A percentile compares a stretch with the other conserved stretches of the same genome.
These are phyloP conservation scores for Bombus turneri DNA, from an alignment of 1,140 invertebrate species.

Conservation along the genomic window DNA sequence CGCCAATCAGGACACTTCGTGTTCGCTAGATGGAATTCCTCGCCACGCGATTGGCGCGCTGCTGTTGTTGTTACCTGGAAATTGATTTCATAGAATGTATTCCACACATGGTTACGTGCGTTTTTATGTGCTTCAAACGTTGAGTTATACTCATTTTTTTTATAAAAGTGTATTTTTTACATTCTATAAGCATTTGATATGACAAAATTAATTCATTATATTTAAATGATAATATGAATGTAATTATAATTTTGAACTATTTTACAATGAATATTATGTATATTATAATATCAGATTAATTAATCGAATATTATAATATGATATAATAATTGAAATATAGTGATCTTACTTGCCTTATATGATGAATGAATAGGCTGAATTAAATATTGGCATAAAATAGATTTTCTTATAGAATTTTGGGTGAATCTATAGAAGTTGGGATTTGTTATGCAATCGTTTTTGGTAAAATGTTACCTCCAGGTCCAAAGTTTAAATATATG, in stretches of 20 bases:
- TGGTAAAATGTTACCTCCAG: neutral
- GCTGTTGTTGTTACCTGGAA: neutral
- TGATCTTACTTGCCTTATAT: neutral
- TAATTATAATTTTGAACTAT: neutral
- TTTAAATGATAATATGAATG: neutral
- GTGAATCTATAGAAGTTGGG: neutral
- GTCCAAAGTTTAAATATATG: neutral
- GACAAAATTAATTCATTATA: neutral
- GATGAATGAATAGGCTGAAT: neutral
- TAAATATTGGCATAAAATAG: neutral
- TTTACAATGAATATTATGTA: too few relatives aligned
- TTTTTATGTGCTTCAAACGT: neutral
- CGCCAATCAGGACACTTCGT: neutral
- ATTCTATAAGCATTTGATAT: too few relatives aligned
- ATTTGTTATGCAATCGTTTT: neutral
- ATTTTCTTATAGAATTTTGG: neutral
- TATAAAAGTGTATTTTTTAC: neutral
- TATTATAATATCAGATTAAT: too few relatives aligned
- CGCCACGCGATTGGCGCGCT: neutral
- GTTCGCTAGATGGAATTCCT: neutral
- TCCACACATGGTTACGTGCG: neutral
- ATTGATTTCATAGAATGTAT: slow-evolving; percentile 21
- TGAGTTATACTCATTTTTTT: neutral
- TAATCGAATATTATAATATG: too few relatives aligned
- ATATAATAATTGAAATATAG: too few relatives aligned